Conservation (phyloP, 2,888 invertebrate species). For the Lepidonotus clava region DNA sequence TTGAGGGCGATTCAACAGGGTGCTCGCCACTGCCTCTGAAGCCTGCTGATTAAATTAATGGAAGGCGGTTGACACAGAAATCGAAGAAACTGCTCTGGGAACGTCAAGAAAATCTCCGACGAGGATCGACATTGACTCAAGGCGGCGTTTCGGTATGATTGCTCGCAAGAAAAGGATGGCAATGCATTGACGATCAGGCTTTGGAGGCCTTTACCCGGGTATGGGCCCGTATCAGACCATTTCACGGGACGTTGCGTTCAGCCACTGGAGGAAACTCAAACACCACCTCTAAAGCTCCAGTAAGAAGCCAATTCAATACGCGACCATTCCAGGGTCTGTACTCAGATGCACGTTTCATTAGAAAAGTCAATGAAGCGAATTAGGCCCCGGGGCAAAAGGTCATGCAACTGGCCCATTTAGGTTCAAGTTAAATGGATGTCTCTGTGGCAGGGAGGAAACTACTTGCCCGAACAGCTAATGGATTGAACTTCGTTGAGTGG, state of each 20-base stretch:
- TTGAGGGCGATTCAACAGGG: too few species aligned
- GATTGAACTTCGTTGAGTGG: too few species aligned
- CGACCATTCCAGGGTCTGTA: not conserved
- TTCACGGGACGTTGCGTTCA: not conserved
- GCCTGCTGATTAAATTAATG: not conserved
- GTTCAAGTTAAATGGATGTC: too few species aligned
- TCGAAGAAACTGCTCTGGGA: not conserved
- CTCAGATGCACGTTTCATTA: conserved; percentile 12
- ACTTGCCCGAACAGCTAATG: too few species aligned
- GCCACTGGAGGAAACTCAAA: not conserved
- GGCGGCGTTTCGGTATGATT: too few species aligned
- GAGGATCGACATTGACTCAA: too few species aligned
- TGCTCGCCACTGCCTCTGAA: not conserved
- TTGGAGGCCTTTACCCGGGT: too few species aligned
- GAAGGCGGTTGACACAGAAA: not conserved
- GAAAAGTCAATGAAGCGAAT: not conserved
- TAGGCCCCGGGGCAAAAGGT: not conserved
- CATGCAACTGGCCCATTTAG: not conserved
- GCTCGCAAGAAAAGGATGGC: too few species aligned
- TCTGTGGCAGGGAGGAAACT: too few species aligned
- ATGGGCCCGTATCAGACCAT: not conserved
- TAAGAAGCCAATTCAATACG: not conserved
- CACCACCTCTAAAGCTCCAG: not conserved
- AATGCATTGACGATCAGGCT: too few species aligned
- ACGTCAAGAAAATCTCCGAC: not conserved